These are phyloP conservation scores for Manacus vitellinus DNA, from an alignment of 2,113 vertebrate species.

Conservation along the genomic window DNA sequence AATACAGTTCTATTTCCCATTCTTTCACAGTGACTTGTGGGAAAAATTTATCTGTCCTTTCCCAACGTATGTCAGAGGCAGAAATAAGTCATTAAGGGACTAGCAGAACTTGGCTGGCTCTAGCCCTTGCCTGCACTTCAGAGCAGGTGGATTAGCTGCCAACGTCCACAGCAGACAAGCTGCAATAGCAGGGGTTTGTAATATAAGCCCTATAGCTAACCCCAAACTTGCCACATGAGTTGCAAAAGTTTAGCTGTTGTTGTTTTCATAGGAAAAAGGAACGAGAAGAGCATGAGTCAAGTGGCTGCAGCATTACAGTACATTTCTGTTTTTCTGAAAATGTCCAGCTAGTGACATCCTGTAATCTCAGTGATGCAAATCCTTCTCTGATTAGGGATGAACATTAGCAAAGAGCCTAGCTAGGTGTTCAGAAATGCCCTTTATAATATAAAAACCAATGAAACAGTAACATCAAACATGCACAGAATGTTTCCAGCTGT, in stretches of 20 bases:
- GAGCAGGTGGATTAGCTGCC: neutral
- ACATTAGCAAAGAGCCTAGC: neutral
- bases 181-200: neutral
- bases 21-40: neutral
- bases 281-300: neutral
- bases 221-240: neutral
- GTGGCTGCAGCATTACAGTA: neutral
- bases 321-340: conserved; percentile 14
- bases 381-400: neutral
- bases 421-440: neutral
- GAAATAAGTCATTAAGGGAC: neutral
- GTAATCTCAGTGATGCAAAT: neutral
- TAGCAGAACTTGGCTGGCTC: neutral
- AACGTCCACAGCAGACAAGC: neutral
- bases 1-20: neutral
- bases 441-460: neutral
- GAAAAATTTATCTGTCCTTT: neutral
- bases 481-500: neutral
- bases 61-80: neutral
- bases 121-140: neutral
- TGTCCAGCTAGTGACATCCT: neutral
- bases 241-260: neutral
- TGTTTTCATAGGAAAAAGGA: conserved; percentile 12
- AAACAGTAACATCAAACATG: neutral
- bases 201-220: neutral